These are phyloP conservation scores for Drosophila bifasciata DNA, from an alignment of 1,140 invertebrate species.

Conservation along the genomic window DNA sequence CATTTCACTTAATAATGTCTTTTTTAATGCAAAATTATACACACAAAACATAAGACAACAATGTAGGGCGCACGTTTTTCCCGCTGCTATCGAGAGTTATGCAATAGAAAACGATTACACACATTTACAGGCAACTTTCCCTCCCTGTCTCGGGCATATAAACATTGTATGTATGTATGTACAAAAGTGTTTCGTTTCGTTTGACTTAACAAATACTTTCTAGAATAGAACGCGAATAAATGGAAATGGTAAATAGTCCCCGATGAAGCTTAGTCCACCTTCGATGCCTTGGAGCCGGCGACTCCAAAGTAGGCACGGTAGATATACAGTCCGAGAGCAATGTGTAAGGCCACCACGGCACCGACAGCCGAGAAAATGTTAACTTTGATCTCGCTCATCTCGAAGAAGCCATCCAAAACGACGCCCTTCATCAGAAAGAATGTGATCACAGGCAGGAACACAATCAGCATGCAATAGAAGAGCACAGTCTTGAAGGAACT, in stretches of 20 bases:
- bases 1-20: constrained; percentile 34
- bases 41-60: constrained; percentile 45
- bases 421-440: constrained; percentile 87
- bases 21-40: constrained; percentile 51
- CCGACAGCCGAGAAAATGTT: constrained; percentile 91
- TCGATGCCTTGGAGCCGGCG: constrained; percentile 41
- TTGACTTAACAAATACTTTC: constrained; percentile 52
- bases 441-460: constrained; percentile 86
- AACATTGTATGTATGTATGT: constrained; percentile 42
- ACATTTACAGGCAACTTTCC: constrained; percentile 44
- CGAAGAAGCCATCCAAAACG: constrained; percentile 86
- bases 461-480: constrained; percentile 87
- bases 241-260: constrained; percentile 51
- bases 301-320: constrained; percentile 89
- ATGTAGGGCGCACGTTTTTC: constrained; percentile 36
- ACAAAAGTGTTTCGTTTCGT: constrained; percentile 36
- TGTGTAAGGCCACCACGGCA: constrained; percentile 89
- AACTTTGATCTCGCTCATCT: constrained; percentile 86
- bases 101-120: constrained; percentile 64
- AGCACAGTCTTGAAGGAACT: constrained; percentile 87
- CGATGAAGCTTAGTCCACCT: constrained; percentile 38
- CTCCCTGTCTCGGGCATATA: constrained; percentile 38
- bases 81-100: constrained; percentile 67
- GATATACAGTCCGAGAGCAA: constrained; percentile 91
- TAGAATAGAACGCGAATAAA: constrained; percentile 31